Evolutionary conservation across 2,797 vertebrate genomes (phyloP).

Genomic region (Brachymystax lenok): DNA sequence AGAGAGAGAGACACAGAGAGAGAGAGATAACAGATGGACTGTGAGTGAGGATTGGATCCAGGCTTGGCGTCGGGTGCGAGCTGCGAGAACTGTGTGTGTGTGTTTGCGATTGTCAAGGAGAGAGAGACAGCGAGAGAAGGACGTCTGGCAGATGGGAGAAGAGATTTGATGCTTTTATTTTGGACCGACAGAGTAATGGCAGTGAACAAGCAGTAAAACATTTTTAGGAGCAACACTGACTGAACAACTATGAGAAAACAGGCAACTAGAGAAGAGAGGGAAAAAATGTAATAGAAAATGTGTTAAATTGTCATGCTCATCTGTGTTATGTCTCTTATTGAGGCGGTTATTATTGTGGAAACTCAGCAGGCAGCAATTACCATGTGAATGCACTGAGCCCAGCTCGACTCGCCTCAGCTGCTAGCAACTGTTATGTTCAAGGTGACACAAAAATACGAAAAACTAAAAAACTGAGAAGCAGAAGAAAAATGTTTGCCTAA

Average conservation of each 20-base stretch:
- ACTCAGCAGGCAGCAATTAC: conserved; percentile 67
- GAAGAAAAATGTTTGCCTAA: conserved; percentile 53
- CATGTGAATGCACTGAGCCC: conserved; percentile 55
- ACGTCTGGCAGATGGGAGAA: conserved; percentile 74
- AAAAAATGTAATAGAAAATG: conserved; percentile 43
- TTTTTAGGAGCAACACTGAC: conserved; percentile 58
- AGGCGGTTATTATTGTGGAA: conserved; percentile 66
- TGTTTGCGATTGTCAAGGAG: conserved; percentile 58
- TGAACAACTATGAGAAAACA: conserved; percentile 56
- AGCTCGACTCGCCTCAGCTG: background rate
- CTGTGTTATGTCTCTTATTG: conserved; percentile 63
- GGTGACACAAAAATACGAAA: conserved; percentile 34
- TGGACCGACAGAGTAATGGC: conserved; percentile 67
- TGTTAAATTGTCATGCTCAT: conserved; percentile 64
- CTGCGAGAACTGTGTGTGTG: conserved; percentile 19
- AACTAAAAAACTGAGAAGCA: background rate
- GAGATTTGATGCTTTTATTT: conserved; percentile 72
- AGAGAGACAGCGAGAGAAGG: conserved; percentile 49
- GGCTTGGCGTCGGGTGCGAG: conserved; percentile 68
- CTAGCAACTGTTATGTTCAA: conserved; percentile 29
- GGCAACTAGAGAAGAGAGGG: conserved; percentile 44
- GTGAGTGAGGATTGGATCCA: conserved; percentile 68
- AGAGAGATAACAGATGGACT: conserved; percentile 73
- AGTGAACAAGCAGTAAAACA: conserved; percentile 46
- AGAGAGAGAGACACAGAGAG: conserved; percentile 62